Evolutionary conservation across 1,140 invertebrate species (phyloP).

Genomic region (Eumeta japonica): DNA sequence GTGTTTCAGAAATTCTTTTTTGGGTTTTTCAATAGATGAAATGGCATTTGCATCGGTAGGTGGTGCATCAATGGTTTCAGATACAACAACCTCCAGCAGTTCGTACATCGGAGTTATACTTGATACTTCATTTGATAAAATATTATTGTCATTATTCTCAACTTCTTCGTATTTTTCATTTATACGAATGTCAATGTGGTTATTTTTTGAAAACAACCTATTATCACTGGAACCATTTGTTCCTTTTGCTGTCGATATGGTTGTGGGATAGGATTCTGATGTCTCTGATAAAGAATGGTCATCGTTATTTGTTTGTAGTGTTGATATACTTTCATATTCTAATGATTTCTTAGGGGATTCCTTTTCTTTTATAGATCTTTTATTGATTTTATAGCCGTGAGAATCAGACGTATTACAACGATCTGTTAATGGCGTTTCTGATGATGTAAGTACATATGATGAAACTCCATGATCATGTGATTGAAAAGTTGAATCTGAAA

Average conservation of each 20-base stretch:
- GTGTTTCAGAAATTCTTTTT: slow-evolving; percentile 16
- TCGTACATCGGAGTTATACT: slow-evolving; percentile 31
- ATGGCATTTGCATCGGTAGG: slow-evolving; percentile 14
- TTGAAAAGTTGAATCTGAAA: slow-evolving; percentile 11
- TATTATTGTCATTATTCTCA: slow-evolving; percentile 24
- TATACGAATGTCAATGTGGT: slow-evolving; percentile 23
- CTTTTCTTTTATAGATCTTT: slow-evolving; percentile 5
- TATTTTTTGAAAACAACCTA: slow-evolving; percentile 11
- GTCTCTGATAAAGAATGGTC: slow-evolving; percentile 22
- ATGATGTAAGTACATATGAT: slow-evolving; percentile 5
- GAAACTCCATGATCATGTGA: slow-evolving; percentile 5
- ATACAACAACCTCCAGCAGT: slow-evolving; percentile 50
- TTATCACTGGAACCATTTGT: not conserved
- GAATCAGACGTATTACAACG: not conserved
- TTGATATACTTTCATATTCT: slow-evolving; percentile 8
- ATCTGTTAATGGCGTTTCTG: slow-evolving; percentile 7
- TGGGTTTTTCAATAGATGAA: slow-evolving; percentile 15
- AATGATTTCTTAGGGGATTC: slow-evolving; percentile 3
- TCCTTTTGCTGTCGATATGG: slow-evolving; percentile 27
- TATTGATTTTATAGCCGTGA: not conserved
- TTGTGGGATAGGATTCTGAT: slow-evolving; percentile 25
- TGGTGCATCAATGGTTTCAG: slow-evolving; percentile 37
- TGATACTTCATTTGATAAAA: slow-evolving; percentile 17
- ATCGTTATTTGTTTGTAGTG: slow-evolving; percentile 8
- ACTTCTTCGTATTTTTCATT: slow-evolving; percentile 21